Conservation (phyloP, 1,140 invertebrate species). For the Lasioglossum albipes region DNA sequence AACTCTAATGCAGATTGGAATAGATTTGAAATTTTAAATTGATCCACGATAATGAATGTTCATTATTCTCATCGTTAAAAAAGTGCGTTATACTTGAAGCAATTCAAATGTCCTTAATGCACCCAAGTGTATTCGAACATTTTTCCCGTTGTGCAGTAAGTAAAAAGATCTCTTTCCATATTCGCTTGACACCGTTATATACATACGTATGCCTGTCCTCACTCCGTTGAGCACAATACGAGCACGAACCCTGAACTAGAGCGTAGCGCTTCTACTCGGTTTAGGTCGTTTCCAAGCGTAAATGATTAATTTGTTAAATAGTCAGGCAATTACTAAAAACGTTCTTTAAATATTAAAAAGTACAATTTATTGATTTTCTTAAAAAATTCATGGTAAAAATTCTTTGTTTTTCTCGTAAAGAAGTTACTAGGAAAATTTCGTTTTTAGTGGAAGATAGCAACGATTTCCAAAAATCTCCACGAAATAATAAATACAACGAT, state of each 20-base stretch:
- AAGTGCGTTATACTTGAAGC: not conserved
- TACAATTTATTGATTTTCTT: no score
- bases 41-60: no score
- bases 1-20: no score
- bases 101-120: not conserved
- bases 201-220: not conserved
- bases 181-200: not conserved
- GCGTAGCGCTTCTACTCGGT: not conserved
- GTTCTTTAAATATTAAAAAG: no score
- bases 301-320: conserved; percentile 21
- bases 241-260: conserved; percentile 14
- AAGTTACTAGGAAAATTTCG: not conserved
- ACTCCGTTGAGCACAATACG: conserved; percentile 16
- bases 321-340: conserved; percentile 3
- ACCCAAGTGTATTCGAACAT: not conserved
- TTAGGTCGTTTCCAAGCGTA: conserved; percentile 15
- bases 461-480: not conserved
- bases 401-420: no score
- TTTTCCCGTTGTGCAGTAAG: not conserved
- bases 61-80: not conserved
- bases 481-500: not conserved
- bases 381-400: no score
- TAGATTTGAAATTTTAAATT: no score
- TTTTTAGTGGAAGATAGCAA: not conserved
- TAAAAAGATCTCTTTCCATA: not conserved